phyloP scores from a whole-genome alignment of 2,113 vertebrate species.

The Platycercus adscitus region DNA sequence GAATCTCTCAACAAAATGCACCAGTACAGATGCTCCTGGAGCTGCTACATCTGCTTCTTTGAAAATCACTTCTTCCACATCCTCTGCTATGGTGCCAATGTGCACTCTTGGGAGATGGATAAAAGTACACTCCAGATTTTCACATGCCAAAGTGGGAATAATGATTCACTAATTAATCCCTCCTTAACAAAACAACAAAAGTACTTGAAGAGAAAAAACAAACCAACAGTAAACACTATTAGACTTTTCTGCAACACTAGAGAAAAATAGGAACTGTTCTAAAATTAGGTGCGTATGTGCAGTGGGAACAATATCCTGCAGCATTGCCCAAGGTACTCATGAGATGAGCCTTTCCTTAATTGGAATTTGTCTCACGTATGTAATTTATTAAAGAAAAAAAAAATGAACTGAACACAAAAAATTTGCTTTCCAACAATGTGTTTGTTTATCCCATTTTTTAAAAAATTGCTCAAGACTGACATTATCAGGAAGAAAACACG shows the following conservation, averaged over 20 bases:
- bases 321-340: neutral
- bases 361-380: neutral
- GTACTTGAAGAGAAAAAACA: neutral
- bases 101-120: conserved; percentile 59
- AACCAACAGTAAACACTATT: neutral
- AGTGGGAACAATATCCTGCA: neutral
- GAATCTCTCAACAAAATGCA: neutral
- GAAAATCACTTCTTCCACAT: conserved; percentile 65
- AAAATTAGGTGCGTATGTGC: neutral
- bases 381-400: conserved; percentile 4
- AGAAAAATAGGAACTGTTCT: conserved; percentile 28
- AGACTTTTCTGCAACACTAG: conserved; percentile 9
- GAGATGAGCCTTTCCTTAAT: neutral
- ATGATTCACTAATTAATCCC: conserved; percentile 66
- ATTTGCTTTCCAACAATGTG: neutral
- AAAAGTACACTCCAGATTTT: conserved; percentile 60
- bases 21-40: conserved; percentile 28
- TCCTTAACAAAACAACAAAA: conserved; percentile 41
- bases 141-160: conserved; percentile 64
- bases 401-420: neutral
- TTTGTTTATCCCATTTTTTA: neutral
- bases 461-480: conserved; percentile 15
- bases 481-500: neutral
- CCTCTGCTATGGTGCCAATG: conserved; percentile 61
- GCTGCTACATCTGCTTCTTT: conserved; percentile 67